Evolutionary conservation across 1,140 invertebrate species (phyloP), one percentile per base, ranked within the genome.

Genomic region (Lordiphosa clarofinis): DNA sequence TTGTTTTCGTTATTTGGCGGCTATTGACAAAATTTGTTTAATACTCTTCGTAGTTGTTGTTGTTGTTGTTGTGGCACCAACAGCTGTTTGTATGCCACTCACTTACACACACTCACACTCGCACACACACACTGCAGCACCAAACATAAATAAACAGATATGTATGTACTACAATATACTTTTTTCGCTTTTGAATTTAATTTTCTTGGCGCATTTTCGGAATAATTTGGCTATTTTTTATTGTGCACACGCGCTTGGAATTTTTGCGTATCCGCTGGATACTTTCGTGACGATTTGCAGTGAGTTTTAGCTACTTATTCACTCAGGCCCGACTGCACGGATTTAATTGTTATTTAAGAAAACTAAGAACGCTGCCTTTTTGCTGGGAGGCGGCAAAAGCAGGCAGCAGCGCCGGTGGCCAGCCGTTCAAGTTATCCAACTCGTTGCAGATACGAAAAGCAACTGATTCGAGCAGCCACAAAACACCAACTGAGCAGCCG

Each of bases 141-240:
- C 24, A 64, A 59, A 82, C 57, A 75, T 71, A 71, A 81, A 79
- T 63, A 79, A 79, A 79, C 47, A 62, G 57, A 79, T 67, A 56
- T 58, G 43, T 42, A 28, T 68, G 19, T 36, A 24, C 24, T 56
- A 24, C 48, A 19, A 47, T 56, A 40, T 47, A 56, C 63, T 68
- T 50, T 28, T 47, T 50, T 33, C 35, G 31, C 50, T 39, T 47
- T 10, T 56, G 11, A 43, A 49, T 40, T 72, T 59, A 66, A 61
- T 49, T 81, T 66, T 74, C 60, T 56, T 49, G 65, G 31, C 66
- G 70, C 64, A 59, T 70, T 74, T 74, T 66, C 48, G 58, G 49
- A 73, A 69, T 69, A 43, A 44, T 31, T 63, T 57, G 48, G 43
- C 57, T 64, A 21, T 54, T 33, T 54, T 48, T 49, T 46, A 47